phyloP scores from a whole-genome alignment of 2,113 vertebrate genomes.

The Emydocephalus ijimae region DNA sequence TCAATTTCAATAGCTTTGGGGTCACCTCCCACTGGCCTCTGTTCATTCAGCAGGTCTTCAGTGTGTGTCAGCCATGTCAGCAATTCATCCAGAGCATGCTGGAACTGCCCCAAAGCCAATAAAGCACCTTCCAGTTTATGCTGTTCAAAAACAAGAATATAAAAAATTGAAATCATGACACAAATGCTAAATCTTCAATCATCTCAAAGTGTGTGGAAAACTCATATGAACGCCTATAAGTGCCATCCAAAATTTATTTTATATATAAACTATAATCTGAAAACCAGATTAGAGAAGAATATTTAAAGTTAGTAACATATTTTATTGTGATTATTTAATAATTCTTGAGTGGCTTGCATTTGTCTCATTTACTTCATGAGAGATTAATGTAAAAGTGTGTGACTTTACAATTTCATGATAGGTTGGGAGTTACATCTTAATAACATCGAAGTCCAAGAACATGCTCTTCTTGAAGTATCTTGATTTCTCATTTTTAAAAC shows the following conservation, averaged over 20 bases:
- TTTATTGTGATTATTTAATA: neutral
- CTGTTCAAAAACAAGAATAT: constrained; percentile 69
- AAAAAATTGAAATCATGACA: constrained; percentile 20
- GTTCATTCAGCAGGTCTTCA: constrained; percentile 88
- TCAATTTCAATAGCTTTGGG: constrained; percentile 97
- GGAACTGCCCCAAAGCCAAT: constrained; percentile 94
- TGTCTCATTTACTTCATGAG: neutral
- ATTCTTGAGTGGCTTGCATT: neutral
- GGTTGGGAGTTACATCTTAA: neutral
- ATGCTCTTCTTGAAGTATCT: neutral
- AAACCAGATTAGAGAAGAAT: neutral
- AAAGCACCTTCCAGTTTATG: constrained; percentile 96
- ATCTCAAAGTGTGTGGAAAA: constrained; percentile 17
- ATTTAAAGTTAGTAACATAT: neutral
- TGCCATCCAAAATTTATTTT: neutral
- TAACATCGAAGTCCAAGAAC: neutral
- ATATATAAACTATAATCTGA: constrained; percentile 12
- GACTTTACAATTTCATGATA: neutral
- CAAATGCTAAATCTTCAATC: constrained; percentile 11
- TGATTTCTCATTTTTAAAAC: neutral
- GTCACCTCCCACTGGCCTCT: constrained; percentile 89
- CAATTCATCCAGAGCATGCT: constrained; percentile 93
- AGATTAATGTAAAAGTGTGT: neutral
- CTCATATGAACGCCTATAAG: constrained; percentile 2
- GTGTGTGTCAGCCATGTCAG: constrained; percentile 93